Evolutionary conservation across 2,888 invertebrate genomes (phyloP).

Genomic region (Temnothorax unifasciatus): DNA sequence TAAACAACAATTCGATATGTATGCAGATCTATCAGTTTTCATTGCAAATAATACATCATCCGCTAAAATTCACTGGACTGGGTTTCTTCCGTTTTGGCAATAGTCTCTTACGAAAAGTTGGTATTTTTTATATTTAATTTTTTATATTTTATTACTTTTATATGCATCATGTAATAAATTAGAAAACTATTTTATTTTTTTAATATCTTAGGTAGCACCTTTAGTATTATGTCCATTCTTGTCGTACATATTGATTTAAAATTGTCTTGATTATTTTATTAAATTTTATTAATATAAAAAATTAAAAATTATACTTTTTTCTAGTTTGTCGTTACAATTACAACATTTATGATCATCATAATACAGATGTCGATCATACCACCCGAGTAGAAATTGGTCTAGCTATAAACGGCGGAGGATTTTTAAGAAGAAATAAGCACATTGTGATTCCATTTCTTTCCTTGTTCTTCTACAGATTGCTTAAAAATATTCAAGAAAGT

Average conservation of each 20-base stretch:
- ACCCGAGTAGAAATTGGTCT: no score
- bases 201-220: no score
- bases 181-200: neutral
- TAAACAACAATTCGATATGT: no score
- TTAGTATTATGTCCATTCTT: no score
- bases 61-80: conserved; percentile 25
- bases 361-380: neutral
- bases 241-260: neutral
- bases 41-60: neutral
- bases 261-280: neutral
- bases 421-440: neutral
- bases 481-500: no score
- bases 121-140: neutral
- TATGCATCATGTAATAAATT: neutral
- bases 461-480: no score
- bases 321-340: neutral
- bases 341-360: neutral
- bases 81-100: conserved; percentile 25
- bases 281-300: neutral
- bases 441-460: no score
- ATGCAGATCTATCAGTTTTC: neutral
- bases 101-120: neutral
- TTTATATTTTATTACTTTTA: neutral
- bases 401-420: neutral
- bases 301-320: neutral